Evolutionary conservation across 2,113 vertebrate genomes (phyloP).

Genomic region (Otus sunia): DNA sequence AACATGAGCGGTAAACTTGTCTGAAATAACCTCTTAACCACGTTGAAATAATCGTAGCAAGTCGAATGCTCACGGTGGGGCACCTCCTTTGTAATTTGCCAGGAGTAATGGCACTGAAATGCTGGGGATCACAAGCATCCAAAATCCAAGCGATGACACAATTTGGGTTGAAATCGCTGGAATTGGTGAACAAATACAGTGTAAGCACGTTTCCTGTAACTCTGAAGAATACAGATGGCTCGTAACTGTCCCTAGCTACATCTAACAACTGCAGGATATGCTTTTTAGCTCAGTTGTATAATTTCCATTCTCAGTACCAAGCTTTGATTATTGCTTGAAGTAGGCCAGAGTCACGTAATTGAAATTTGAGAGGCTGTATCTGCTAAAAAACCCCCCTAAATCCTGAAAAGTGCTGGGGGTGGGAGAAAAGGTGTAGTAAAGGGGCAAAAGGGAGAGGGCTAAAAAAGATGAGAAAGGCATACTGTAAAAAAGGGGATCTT

Average conservation of each 20-base stretch:
- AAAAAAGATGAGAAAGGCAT: not conserved
- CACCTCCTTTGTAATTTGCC: not conserved
- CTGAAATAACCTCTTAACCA: conserved; percentile 34
- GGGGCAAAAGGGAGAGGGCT: not conserved
- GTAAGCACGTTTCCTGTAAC: not conserved
- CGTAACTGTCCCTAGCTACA: not conserved
- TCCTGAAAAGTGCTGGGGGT: not conserved
- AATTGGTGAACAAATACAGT: not conserved
- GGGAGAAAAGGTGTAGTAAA: not conserved
- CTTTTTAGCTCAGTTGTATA: not conserved
- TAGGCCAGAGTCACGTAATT: not conserved
- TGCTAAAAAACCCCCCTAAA: not conserved
- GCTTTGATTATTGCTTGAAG: not conserved
- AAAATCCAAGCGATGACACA: not conserved
- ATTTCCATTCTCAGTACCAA: not conserved
- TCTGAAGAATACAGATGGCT: not conserved
- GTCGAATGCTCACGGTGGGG: not conserved
- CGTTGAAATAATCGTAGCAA: conserved; percentile 41
- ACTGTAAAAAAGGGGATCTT: not conserved
- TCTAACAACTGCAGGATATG: not conserved
- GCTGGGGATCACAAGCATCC: not conserved
- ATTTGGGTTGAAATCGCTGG: not conserved
- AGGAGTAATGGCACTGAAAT: not conserved
- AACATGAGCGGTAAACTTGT: conserved; percentile 40
- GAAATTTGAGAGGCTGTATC: not conserved